Evolutionary conservation across 2,797 vertebrate genomes (phyloP).

Genomic region (Hyperoplus immaculatus): DNA sequence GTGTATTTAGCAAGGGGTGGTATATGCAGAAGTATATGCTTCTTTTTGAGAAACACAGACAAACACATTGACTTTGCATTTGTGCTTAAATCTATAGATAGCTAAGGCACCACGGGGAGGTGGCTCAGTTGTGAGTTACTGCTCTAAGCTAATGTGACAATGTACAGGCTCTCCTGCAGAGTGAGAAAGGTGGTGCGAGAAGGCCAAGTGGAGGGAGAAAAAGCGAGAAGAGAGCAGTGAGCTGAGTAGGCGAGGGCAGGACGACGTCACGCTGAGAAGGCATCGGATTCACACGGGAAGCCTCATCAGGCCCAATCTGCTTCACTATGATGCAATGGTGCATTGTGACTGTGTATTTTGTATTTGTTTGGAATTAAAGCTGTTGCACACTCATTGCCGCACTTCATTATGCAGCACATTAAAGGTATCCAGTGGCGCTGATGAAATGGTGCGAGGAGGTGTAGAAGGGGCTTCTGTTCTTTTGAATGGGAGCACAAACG

Average conservation of each 20-base stretch:
- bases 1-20: conserved; percentile 32
- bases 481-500: conserved; percentile 20
- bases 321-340: conserved; percentile 49
- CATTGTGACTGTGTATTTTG: conserved; percentile 36
- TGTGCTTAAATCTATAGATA: conserved; percentile 66
- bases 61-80: conserved; percentile 46
- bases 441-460: conserved; percentile 36
- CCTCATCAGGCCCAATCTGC: conserved; percentile 69
- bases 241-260: conserved; percentile 51
- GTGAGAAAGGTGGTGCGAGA: conserved; percentile 10
- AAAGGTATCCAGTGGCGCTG: conserved; percentile 60
- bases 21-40: conserved; percentile 25
- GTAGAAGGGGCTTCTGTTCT: conserved; percentile 20
- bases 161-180: conserved; percentile 55
- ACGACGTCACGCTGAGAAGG: conserved; percentile 63
- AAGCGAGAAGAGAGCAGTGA: conserved; percentile 40
- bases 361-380: conserved; percentile 67
- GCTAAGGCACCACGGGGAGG: conserved; percentile 38
- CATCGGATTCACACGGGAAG: conserved; percentile 50
- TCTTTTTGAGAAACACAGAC: conserved; percentile 36
- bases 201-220: conserved; percentile 24
- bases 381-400: conserved; percentile 45
- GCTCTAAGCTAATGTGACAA: conserved; percentile 62
- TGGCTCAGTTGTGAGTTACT: conserved; percentile 52
- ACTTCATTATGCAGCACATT: conserved; percentile 61